Conservation (phyloP, 2,797 vertebrate species). For the Telmatherina bonti region DNA sequence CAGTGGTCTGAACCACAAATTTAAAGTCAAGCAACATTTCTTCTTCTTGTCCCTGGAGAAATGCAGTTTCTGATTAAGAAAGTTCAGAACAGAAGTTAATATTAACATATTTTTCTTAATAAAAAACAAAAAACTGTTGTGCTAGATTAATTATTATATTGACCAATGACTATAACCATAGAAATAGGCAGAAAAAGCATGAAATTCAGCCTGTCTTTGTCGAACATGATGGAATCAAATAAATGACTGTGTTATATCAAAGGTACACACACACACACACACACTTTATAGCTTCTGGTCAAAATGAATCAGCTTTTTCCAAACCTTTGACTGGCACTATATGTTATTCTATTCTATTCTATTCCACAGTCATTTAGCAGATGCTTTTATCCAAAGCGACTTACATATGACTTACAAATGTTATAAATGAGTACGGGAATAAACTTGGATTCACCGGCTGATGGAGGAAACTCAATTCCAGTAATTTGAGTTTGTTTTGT, state of each 20-base stretch:
- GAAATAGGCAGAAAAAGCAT: background rate
- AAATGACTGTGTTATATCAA: background rate
- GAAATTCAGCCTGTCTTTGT: background rate
- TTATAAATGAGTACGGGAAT: background rate
- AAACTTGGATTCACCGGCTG: background rate
- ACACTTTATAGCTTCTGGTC: background rate
- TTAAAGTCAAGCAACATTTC: constrained; percentile 36
- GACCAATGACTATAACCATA: background rate
- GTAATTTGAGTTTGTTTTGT: background rate
- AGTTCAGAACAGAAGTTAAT: constrained; percentile 13
- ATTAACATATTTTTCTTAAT: constrained; percentile 1
- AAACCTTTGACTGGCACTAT: background rate
- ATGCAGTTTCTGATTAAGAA: constrained; percentile 21
- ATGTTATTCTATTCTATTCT: no score
- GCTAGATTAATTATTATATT: background rate
- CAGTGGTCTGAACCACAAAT: constrained; percentile 14
- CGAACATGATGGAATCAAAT: background rate
- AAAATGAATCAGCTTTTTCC: background rate
- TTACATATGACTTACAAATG: no score
- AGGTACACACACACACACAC: background rate
- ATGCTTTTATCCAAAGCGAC: no score
- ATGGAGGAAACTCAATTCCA: background rate
- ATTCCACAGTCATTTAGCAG: no score
- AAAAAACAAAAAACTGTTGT: background rate
- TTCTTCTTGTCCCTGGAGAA: background rate